Conservation (phyloP, 2,113 vertebrate species). For the Elaphurus davidianus region DNA sequence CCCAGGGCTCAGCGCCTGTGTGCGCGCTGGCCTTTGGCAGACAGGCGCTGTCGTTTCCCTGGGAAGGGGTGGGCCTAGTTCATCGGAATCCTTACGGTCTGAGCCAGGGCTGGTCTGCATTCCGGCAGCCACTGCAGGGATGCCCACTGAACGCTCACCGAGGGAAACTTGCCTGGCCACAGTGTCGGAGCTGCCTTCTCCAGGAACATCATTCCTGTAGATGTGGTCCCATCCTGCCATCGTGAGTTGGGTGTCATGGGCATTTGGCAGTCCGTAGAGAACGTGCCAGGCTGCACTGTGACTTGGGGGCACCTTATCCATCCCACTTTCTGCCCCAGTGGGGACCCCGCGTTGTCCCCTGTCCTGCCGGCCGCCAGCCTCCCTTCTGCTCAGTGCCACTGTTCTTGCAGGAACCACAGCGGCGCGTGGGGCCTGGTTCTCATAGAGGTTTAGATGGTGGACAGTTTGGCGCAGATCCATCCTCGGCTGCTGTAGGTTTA, state of each 20-base stretch:
- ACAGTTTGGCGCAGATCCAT: accelerated
- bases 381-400: background rate
- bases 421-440: background rate
- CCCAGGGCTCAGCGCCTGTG: background rate
- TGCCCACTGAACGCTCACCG: background rate
- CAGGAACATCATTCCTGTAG: background rate
- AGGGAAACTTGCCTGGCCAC: background rate
- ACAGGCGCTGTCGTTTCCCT: background rate
- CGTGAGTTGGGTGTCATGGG: accelerated
- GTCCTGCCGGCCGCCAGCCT: background rate
- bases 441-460: background rate
- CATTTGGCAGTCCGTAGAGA: accelerated
- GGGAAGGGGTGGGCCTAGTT: background rate
- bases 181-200: background rate
- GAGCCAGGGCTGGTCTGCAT: background rate
- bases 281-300: accelerated
- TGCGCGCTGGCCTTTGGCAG: background rate
- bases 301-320: accelerated
- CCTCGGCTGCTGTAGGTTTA: background rate
- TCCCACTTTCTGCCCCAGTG: accelerated
- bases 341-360: accelerated
- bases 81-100: accelerated
- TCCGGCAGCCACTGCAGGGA: background rate
- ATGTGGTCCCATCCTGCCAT: background rate
- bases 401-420: accelerated